Base-by-base conservation (phyloP, 2,113 vertebrate species). In the Ondatra zibethicus region DNA sequence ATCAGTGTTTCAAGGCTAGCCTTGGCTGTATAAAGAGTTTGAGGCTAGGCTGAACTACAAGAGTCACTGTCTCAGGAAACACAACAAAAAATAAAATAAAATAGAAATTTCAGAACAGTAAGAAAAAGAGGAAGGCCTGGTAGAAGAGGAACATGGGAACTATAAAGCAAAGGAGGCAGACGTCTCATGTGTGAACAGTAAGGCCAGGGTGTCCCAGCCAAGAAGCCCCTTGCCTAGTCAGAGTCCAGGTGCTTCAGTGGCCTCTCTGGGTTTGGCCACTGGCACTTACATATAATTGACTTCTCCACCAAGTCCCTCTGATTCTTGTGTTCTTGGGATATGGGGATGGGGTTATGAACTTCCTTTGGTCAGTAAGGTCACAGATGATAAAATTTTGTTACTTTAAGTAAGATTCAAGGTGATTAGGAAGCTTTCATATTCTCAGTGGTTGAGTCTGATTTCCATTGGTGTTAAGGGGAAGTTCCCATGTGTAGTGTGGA, bases 401-500 rank as follows among this genome's bases (percentile, higher is more conserved):
- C 88, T 86, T 50, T 95, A 61, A 0, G 58, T 31, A 76, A 97
- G 96, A 92, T 94, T 84, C 66, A 81, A 82, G 95, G 96, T 93
- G 95, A 94, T 98, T 96, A 89, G 70, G 50, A 78, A 94, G 73
- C 73, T 19, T 65, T 58, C 95, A 93, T 96, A 78, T 97, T 96
- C 95, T 95, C 75, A 42, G 55, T 96, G 97, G 90, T 95, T 95
- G 14, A 3, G 89, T 98, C 84, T 95, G 82, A 95, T 89, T 93
- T 72, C 97, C 91, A 94, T 97, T 97, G 96, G 58, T 97, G 94
- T 97, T 98, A 97, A 97, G 97, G 95, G 93, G 89, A 97, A 94
- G 2, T 7, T 92, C 55, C 39, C 50, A 0, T 78, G 92, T 94
- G 65, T 77, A 85, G 63, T 97, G 95, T 92, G 86, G 81, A 89